Evolutionary conservation across 2,888 invertebrate species (phyloP).

Genomic region (Tridacna crocea): DNA sequence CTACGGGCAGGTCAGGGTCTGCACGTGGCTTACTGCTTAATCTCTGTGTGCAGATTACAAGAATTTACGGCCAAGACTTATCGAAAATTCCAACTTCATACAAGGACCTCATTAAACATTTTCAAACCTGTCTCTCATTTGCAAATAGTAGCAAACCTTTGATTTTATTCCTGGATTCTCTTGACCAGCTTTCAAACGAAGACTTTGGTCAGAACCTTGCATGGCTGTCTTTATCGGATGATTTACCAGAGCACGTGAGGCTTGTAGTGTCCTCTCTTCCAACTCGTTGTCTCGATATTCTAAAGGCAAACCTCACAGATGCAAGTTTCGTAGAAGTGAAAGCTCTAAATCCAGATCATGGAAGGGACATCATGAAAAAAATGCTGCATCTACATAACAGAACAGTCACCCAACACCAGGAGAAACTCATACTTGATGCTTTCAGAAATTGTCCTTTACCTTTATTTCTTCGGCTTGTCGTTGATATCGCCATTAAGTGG

Average conservation of each 20-base stretch:
- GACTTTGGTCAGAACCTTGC: slow-evolving; percentile 71
- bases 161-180: slow-evolving; percentile 72
- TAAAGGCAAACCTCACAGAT: slow-evolving; percentile 54
- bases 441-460: slow-evolving; percentile 74
- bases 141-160: slow-evolving; percentile 63
- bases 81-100: slow-evolving; percentile 49
- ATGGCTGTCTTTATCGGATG: slow-evolving; percentile 71
- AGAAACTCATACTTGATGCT: slow-evolving; percentile 63
- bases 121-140: slow-evolving; percentile 40
- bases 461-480: slow-evolving; percentile 73
- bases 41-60: slow-evolving; percentile 63
- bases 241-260: slow-evolving; percentile 68
- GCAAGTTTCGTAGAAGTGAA: slow-evolving; percentile 62
- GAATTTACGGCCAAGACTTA: slow-evolving; percentile 46
- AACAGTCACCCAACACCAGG: slow-evolving; percentile 68
- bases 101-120: slow-evolving; percentile 54
- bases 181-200: slow-evolving; percentile 74
- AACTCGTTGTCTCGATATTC: slow-evolving; percentile 68
- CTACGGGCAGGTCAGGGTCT: slow-evolving; percentile 70
- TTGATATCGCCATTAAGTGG: slow-evolving; percentile 73
- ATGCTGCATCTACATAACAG: slow-evolving; percentile 67
- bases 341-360: slow-evolving; percentile 63
- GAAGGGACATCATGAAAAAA: slow-evolving; percentile 68
- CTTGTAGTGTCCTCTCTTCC: slow-evolving; percentile 74
- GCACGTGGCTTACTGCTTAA: slow-evolving; percentile 61